These are phyloP conservation scores for Ditylenchus weischeri DNA, from an alignment of 2,888 invertebrate genomes.

Conservation along the genomic window DNA sequence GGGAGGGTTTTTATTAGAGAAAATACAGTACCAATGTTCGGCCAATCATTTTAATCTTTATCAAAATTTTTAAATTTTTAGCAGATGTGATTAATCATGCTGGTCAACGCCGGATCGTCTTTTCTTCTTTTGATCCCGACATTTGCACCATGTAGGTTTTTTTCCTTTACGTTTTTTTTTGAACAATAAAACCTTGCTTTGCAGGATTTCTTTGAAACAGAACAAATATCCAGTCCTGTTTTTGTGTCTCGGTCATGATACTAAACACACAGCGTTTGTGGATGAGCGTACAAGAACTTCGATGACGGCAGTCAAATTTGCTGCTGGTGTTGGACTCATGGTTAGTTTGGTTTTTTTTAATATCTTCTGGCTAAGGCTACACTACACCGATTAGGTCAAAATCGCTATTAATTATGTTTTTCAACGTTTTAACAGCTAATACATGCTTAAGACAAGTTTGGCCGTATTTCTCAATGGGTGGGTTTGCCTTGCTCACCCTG, in stretches of 20 bases:
- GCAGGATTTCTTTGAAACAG: conserved; percentile 80
- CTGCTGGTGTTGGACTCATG: conserved; percentile 46
- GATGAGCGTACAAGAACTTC: conserved; percentile 42
- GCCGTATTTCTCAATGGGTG: too few species aligned
- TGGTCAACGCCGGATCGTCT: conserved; percentile 77
- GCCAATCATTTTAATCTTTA: too few species aligned
- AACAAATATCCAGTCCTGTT: conserved; percentile 95
- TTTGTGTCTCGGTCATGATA: conserved; percentile 76
- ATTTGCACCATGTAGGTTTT: conserved; percentile 75
- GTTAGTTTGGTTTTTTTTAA: conserved; percentile 17
- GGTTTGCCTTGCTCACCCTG: too few species aligned
- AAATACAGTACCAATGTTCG: too few species aligned
- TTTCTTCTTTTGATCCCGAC: conserved; percentile 93
- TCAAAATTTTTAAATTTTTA: too few species aligned
- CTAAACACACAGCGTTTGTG: conserved; percentile 64
- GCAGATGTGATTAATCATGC: conserved; percentile 78
- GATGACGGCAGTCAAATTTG: conserved; percentile 55
- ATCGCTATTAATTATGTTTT: too few species aligned
- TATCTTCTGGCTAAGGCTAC: too few species aligned
- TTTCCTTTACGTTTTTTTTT: background rate
- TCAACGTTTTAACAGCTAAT: background rate
- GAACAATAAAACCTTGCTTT: too few species aligned
- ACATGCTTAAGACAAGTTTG: too few species aligned
- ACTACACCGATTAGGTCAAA: too few species aligned
- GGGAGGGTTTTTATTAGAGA: too few species aligned